Evolutionary conservation across 2,113 vertebrate genomes (phyloP), one percentile per base, ranked within the genome.

Genomic region (Pionites leucogaster): DNA sequence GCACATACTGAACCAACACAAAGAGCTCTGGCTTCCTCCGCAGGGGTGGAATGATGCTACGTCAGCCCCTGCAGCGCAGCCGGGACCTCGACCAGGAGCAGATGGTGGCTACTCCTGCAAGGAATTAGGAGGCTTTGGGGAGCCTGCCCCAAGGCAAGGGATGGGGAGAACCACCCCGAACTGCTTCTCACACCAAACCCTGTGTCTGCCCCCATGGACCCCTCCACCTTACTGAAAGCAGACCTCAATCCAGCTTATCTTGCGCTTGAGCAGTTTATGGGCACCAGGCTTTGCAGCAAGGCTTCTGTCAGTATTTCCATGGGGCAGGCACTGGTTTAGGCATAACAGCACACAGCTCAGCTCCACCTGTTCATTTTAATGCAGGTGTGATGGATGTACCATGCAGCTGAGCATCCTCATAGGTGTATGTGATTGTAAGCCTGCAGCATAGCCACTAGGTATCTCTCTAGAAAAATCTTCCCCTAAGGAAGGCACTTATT

Each of bases 311-410:
- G 6, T 18, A 41, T 15, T 29, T 13, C 10, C 0, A 10, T 5
- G 8, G 16, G 53, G 4, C 27, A 29, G 50, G 25, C 46, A 29
- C 22, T 1, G 4, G 28, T 49, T 72, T 27, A 10, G 68, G 31
- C 1, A 4, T 24, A 22, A 44, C 49, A 37, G 42, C 1, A 2
- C 53, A 17, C 8, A 5, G 57, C 19, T 39, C 39, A 18, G 13
- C 13, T 31, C 68, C 59, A 35, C 5, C 12, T 6, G 57, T 11
- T 35, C 47, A 2, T 33, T 57, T 37, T 37, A 31, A 71, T 19
- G 0, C 1, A 2, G 71, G 37, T 5, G 3, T 1, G 1, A 8
- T 8, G 35, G 41, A 3, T 17, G 42, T 10, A 12, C 39, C 69
- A 33, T 16, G 55, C 10, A 42, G 63, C 72, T 78, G 33, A 46